Evolutionary conservation across 2,888 invertebrate genomes (phyloP).

Genomic region (Drosophila nigritarsus): DNA sequence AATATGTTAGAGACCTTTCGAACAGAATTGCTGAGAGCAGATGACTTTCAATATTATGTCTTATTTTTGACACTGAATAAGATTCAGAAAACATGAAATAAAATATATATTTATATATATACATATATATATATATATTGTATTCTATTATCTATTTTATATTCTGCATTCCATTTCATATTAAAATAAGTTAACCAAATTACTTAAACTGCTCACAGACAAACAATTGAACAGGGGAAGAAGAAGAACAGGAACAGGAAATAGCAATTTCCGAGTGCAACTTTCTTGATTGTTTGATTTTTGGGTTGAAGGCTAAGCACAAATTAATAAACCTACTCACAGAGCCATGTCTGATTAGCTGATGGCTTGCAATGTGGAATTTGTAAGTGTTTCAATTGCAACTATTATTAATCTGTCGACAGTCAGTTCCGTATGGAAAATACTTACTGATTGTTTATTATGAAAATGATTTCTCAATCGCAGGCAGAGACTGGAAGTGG

Average conservation of each 20-base stretch:
- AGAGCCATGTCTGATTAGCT: not conserved
- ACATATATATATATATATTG: no score
- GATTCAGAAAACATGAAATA: not conserved
- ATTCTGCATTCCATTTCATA: no score
- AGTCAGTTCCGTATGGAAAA: constrained; percentile 30
- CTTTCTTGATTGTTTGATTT: not conserved
- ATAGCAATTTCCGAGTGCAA: not conserved
- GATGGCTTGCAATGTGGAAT: not conserved
- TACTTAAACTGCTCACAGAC: not conserved
- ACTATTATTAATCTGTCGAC: constrained; percentile 14
- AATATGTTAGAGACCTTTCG: not conserved
- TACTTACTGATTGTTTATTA: constrained; percentile 56
- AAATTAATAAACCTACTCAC: not conserved
- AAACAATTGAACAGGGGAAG: not conserved
- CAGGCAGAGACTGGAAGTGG: constrained; percentile 6
- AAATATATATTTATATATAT: not conserved
- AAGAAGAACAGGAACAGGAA: not conserved
- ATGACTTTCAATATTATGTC: not conserved
- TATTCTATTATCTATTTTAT: not conserved
- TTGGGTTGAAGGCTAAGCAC: not conserved
- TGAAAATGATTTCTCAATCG: constrained; percentile 28
- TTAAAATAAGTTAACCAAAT: not conserved
- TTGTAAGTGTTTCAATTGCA: not conserved
- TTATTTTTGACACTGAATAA: not conserved
- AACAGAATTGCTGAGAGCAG: not conserved